Base-by-base conservation (phyloP, 2,113 vertebrate genomes). In the Phylloscopus trochiloides region DNA sequence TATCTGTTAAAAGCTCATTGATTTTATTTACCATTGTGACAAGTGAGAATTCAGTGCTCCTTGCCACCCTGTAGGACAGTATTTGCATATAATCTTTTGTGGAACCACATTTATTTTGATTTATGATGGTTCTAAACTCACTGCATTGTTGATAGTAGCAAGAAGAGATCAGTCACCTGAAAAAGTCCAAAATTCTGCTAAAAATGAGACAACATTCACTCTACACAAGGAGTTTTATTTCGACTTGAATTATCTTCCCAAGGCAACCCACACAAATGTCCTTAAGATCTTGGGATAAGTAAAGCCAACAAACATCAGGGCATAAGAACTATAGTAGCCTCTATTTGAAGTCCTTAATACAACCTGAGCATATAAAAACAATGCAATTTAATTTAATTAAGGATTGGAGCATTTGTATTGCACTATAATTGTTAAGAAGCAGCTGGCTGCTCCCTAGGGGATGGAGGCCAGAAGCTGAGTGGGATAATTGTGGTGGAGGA, bases 11-110 rank as follows among this genome's bases (percentile, higher is more conserved):
- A 94, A 92, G 18, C 74, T 83, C 38, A 42, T 51, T 94, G 76
- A 73, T 90, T 90, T 90, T 95, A 88, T 92, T 95, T 93, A 86
- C 59, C 32, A 62, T 92, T 88, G 58, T 92, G 58, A 62, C 79
- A 94, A 88, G 54, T 61, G 82, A 84, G 62, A 92, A 86, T 86
- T 83, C 90, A 86, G 17, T 52, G 55, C 47, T 91, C 67, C 55
- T 94, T 81, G 40, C 48, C 52, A 66, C 48, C 47, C 40, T 59
- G 42, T 32, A 86, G 38, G 32, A 86, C 47, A 66, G 12, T 50
- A 84, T 95, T 94, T 95, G 68, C 47, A 91, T 66, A 74, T 40
- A 92, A 62, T 24, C 14, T 89, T 71, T 70, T 58, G 72, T 77
- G 51, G 55, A 86, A 91, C 94, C 63, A 54, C 6, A 59, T 92